These are phyloP conservation scores for Smittia aterrima DNA, from an alignment of 2,888 invertebrate genomes.

Conservation along the genomic window DNA sequence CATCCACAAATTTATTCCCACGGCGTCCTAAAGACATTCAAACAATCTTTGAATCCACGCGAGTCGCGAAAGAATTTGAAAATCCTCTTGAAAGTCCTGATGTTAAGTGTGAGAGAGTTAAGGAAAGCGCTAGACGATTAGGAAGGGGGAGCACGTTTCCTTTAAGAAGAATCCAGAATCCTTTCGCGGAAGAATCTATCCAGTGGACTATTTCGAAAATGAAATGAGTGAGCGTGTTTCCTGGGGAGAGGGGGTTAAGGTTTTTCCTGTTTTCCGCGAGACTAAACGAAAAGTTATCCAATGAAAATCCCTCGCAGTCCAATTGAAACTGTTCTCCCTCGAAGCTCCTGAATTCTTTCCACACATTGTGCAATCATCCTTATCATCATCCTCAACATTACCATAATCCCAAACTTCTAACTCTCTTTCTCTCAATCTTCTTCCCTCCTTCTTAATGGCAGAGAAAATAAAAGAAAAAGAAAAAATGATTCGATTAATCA, in stretches of 20 bases:
- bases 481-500: constrained; percentile 13
- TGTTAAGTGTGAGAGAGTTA: neutral
- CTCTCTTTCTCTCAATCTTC: neutral
- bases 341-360: neutral
- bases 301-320: constrained; percentile 18
- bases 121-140: neutral
- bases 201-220: neutral
- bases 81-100: constrained; percentile 7
- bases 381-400: neutral
- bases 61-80: neutral
- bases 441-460: constrained; percentile 14
- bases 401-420: neutral
- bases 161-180: neutral
- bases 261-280: neutral
- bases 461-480: constrained; percentile 21
- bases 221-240: neutral
- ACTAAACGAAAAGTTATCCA: neutral
- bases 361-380: constrained; percentile 1
- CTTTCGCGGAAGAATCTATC: neutral
- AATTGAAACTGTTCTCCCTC: neutral
- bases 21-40: constrained; percentile 15
- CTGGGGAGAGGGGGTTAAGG: neutral
- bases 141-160: neutral
- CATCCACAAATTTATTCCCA: neutral
- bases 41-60: constrained; percentile 1